A percentile compares a stretch with the other conserved stretches of the same genome.
phyloP scores from a whole-genome alignment of 1,140 invertebrate genomes.

The Propsilocerus akamusi region DNA sequence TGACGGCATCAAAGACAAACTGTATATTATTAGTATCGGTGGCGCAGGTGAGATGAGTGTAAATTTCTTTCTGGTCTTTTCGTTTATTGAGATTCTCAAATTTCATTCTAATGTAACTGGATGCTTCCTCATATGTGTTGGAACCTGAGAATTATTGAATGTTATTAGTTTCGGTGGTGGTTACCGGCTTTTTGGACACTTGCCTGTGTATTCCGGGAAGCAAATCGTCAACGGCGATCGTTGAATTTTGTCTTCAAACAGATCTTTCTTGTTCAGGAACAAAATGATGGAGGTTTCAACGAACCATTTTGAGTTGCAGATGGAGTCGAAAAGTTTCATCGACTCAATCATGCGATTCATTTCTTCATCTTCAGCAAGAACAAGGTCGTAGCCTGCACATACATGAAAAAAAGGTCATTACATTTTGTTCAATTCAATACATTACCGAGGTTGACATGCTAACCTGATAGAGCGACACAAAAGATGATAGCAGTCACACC shows the following conservation, averaged over 20 bases:
- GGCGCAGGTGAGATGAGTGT: slow-evolving; percentile 82
- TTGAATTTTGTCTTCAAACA: slow-evolving; percentile 84
- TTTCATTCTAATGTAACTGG: slow-evolving; percentile 73
- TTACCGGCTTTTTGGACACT: slow-evolving; percentile 7
- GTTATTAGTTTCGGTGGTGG: slow-evolving; percentile 1
- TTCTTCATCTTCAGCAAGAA: slow-evolving; percentile 88
- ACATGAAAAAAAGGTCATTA: slow-evolving; percentile 4
- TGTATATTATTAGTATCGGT: slow-evolving; percentile 83
- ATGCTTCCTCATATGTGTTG: slow-evolving; percentile 72
- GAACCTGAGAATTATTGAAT: slow-evolving; percentile 32
- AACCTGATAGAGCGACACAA: slow-evolving; percentile 80
- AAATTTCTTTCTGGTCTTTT: slow-evolving; percentile 77
- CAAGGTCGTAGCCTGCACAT: slow-evolving; percentile 73
- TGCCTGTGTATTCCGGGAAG: slow-evolving; percentile 85
- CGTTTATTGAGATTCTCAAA: slow-evolving; percentile 77
- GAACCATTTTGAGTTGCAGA: slow-evolving; percentile 98
- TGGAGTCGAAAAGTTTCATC: slow-evolving; percentile 88
- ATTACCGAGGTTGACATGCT: slow-evolving; percentile 10
- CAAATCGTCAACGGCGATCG: slow-evolving; percentile 87
- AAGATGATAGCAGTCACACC: slow-evolving; percentile 93
- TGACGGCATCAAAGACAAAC: slow-evolving; percentile 83
- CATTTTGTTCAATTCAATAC: background rate
- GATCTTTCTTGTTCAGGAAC: slow-evolving; percentile 93
- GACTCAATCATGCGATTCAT: slow-evolving; percentile 87
- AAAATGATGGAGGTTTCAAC: slow-evolving; percentile 94